Percentiles rank a stretch among this genome's conserved stretches.
Conservation (phyloP, 1,140 invertebrate species). For the Uloborus diversus region DNA sequence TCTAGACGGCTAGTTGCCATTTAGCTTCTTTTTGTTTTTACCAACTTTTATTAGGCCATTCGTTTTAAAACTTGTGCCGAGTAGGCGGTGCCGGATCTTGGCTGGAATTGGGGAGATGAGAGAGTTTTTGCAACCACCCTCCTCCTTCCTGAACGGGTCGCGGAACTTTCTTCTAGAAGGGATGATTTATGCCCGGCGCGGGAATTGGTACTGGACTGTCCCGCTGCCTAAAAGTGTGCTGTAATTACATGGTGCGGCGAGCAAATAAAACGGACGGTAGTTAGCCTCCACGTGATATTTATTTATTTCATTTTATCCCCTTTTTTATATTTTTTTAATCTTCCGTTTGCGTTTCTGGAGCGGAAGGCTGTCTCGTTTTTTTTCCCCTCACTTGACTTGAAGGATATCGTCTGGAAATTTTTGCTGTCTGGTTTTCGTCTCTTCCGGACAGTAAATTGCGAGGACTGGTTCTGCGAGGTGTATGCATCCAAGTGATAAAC, state of each 20-base stretch:
- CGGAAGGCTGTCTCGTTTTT: neutral
- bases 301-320: too few species aligned
- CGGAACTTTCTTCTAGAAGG: neutral
- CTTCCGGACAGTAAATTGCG: neutral
- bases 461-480: neutral
- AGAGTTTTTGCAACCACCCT: too few species aligned
- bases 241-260: conserved; percentile 1
- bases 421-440: neutral
- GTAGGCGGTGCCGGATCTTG: conserved; percentile 32
- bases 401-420: neutral
- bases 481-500: too few species aligned
- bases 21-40: neutral
- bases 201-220: neutral
- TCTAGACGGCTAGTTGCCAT: neutral
- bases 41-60: neutral
- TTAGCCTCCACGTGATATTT: too few species aligned
- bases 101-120: neutral
- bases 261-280: conserved; percentile 9
- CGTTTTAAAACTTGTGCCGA: neutral
- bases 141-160: neutral
- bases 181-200: conserved; percentile 2
- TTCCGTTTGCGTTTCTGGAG: neutral
- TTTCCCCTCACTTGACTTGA: neutral
- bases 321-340: neutral
- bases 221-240: neutral